phyloP scores from a whole-genome alignment of 2,113 vertebrate genomes.

The Pluvianellus socialis region DNA sequence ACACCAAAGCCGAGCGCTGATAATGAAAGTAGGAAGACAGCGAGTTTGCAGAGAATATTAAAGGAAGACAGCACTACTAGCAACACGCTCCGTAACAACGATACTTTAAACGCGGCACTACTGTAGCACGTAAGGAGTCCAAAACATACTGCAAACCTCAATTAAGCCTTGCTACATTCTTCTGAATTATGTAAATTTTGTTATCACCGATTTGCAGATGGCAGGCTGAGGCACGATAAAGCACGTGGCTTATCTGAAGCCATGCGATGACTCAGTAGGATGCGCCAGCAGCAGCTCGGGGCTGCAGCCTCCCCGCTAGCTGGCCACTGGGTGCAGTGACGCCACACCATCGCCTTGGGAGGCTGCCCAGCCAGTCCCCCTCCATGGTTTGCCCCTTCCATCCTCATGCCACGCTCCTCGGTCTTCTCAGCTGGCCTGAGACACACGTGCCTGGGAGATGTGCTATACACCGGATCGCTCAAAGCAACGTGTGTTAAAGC shows the following conservation, averaged over 20 bases:
- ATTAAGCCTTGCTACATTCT: neutral
- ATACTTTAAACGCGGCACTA: neutral
- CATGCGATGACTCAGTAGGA: neutral
- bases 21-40: neutral
- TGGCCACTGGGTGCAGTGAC: neutral
- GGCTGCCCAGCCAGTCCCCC: neutral
- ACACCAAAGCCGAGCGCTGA: neutral
- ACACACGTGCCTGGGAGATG: fast-evolving
- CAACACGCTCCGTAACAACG: fast-evolving
- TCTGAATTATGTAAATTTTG: conserved; percentile 4
- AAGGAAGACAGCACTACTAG: neutral
- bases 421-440: neutral
- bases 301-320: neutral
- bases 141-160: neutral
- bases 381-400: neutral
- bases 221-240: neutral
- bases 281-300: fast-evolving
- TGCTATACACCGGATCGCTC: neutral
- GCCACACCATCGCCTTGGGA: fast-evolving
- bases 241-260: neutral
- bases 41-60: neutral
- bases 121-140: neutral
- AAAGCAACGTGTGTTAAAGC: neutral
- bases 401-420: fast-evolving
- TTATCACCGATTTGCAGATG: conserved; percentile 44